Base-by-base conservation (phyloP, 2,113 vertebrate species). In the Eira barbara region DNA sequence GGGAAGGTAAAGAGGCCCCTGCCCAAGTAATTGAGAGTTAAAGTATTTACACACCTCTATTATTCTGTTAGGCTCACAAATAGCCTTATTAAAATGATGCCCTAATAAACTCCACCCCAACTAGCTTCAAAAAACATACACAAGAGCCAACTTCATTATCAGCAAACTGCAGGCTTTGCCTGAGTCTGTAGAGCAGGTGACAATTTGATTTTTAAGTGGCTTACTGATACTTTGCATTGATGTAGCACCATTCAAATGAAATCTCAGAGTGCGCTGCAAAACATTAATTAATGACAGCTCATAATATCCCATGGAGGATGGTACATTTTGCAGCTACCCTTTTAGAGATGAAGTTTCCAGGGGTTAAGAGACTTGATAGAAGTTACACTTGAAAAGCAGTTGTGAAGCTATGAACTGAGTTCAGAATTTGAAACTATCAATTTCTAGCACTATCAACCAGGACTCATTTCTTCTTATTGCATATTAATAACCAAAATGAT, bases 151-250 rank as follows among this genome's bases (percentile, higher is more conserved):
- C 71, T 96, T 94, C 90, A 96, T 97, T 96, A 97, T 98, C 93
- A 96, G 94, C 79, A 85, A 90, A 92, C 87, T 45, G 23, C 97
- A 97, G 79, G 83, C 93, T 96, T 97, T 92, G 49, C 73, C 42
- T 85, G 87, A 88, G 17, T 96, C 88, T 61, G 92, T 14, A 2
- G 29, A 97, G 91, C 96, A 98, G 89, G 96, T 97, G 95, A 97
- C 88, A 95, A 7, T 96, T 92, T 97, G 80, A 89, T 39, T 84
- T 85, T 71, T 94, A 95, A 98, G 96, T 96, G 76, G n/a, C 89
- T 96, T 76, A 79, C 59, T 63, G 47, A 91, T 29, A 91, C 45
- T 87, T 52, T 71, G 94, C 94, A 80, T 80, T 97, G 97, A 97
- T 97, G 91, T 80, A 97, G 94, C 36, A 85, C 55, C 81, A 96